Percentiles rank a stretch among this genome's conserved stretches.
Conservation (phyloP, 2,797 vertebrate species). For the Chlorospingus flavigularis region DNA sequence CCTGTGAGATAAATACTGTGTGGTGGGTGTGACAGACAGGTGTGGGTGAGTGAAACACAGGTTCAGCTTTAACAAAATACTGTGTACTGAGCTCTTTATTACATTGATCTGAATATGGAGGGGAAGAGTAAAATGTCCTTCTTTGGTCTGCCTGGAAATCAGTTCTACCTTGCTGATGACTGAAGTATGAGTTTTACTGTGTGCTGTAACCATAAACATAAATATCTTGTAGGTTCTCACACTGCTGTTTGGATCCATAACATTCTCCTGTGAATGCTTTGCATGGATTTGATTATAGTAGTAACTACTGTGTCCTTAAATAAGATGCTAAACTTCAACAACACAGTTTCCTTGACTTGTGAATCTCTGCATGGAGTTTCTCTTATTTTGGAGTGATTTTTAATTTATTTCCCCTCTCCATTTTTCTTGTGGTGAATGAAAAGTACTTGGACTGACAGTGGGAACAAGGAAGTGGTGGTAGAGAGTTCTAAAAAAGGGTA, state of each 20-base stretch:
- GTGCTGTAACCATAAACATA: background rate
- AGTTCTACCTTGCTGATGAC: background rate
- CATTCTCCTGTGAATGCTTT: background rate
- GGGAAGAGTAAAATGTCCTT: background rate
- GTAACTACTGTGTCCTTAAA: background rate
- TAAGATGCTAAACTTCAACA: background rate
- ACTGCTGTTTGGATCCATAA: background rate
- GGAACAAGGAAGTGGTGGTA: background rate
- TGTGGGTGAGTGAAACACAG: background rate
- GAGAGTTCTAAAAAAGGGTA: background rate
- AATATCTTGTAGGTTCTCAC: background rate
- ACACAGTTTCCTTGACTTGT: background rate
- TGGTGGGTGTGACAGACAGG: background rate
- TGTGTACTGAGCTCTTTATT: background rate
- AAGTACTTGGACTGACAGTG: background rate
- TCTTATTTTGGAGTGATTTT: background rate
- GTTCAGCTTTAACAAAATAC: background rate
- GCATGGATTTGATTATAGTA: background rate
- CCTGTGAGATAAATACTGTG: background rate
- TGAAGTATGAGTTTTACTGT: background rate
- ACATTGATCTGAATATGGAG: background rate
- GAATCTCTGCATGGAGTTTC: background rate
- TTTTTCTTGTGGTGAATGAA: background rate
- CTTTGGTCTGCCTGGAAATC: background rate
- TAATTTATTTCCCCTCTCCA: background rate